phyloP scores from a whole-genome alignment of 1,140 invertebrate species.

The Phortica variegata region DNA sequence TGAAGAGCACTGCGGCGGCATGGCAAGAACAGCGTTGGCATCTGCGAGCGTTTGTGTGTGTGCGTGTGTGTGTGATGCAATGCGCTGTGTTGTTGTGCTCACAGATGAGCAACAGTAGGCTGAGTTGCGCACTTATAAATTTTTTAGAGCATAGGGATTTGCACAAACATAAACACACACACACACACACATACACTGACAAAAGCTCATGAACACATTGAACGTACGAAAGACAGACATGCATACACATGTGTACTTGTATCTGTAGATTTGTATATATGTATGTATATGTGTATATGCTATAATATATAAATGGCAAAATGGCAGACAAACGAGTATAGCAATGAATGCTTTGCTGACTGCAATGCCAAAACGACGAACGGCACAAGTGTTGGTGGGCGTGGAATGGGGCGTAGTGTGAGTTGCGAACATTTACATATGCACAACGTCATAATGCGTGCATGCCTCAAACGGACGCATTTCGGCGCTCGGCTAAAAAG shows the following conservation, averaged over 20 bases:
- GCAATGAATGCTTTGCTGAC: slow-evolving; percentile 24
- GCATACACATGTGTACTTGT: slow-evolving; percentile 16
- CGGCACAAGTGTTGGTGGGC: neutral
- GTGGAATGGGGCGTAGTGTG: neutral
- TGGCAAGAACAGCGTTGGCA: slow-evolving; percentile 7
- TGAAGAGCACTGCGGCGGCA: slow-evolving; percentile 18
- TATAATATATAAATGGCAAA: slow-evolving; percentile 11
- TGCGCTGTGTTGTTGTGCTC: slow-evolving; percentile 19
- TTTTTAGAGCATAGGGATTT: slow-evolving; percentile 51
- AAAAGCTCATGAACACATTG: slow-evolving; percentile 12
- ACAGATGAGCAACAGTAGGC: too few species aligned
- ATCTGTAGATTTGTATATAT: neutral
- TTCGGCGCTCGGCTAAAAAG: neutral
- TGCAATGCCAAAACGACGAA: slow-evolving; percentile 6
- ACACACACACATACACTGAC: slow-evolving; percentile 14
- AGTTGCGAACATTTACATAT: too few species aligned
- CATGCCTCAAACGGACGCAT: too few species aligned
- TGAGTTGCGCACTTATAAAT: slow-evolving; percentile 41
- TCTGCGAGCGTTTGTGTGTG: neutral
- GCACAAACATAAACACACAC: slow-evolving; percentile 48
- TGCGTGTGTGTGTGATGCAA: slow-evolving; percentile 10
- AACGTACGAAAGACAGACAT: slow-evolving; percentile 14
- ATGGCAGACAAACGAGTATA: slow-evolving; percentile 13
- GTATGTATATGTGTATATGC: slow-evolving; percentile 20
- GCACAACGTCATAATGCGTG: too few species aligned